These are phyloP conservation scores for Pseudotriccus pelzelni DNA, from an alignment of 2,797 vertebrate genomes.

Conservation along the genomic window DNA sequence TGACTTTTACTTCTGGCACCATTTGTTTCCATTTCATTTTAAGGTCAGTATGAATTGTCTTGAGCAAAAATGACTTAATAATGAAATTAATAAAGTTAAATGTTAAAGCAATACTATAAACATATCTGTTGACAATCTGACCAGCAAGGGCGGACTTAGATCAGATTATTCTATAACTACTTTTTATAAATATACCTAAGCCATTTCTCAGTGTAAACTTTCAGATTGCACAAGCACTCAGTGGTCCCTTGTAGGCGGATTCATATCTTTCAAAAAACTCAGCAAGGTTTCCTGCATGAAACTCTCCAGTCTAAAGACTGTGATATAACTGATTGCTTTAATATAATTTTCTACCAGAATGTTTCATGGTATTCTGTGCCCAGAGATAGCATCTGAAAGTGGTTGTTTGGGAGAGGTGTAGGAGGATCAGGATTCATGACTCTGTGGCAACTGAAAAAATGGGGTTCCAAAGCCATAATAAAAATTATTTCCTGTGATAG, in stretches of 20 bases:
- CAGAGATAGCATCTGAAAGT: constrained; percentile 4
- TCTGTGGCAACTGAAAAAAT: neutral
- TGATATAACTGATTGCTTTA: constrained; percentile 31
- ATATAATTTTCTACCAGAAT: constrained; percentile 7
- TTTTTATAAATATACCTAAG: constrained; percentile 12
- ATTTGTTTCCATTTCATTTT: constrained; percentile 52
- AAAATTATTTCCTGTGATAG: neutral
- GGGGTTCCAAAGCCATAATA: neutral
- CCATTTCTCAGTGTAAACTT: neutral
- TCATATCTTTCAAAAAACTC: neutral
- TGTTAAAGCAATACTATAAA: constrained; percentile 23
- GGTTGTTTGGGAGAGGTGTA: neutral
- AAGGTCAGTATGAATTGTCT: constrained; percentile 50
- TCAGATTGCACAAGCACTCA: neutral
- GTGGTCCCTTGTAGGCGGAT: neutral
- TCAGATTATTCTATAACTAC: constrained; percentile 8
- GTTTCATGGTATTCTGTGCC: neutral
- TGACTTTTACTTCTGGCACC: constrained; percentile 47
- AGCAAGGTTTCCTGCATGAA: neutral
- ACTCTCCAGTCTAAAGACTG: neutral
- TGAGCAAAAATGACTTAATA: constrained; percentile 34
- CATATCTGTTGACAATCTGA: neutral
- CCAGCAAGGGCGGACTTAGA: neutral
- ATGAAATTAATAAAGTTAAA: constrained; percentile 37
- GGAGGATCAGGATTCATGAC: neutral